Base-by-base conservation (phyloP, 1,140 invertebrate species). In the Magallana ariakensis region DNA sequence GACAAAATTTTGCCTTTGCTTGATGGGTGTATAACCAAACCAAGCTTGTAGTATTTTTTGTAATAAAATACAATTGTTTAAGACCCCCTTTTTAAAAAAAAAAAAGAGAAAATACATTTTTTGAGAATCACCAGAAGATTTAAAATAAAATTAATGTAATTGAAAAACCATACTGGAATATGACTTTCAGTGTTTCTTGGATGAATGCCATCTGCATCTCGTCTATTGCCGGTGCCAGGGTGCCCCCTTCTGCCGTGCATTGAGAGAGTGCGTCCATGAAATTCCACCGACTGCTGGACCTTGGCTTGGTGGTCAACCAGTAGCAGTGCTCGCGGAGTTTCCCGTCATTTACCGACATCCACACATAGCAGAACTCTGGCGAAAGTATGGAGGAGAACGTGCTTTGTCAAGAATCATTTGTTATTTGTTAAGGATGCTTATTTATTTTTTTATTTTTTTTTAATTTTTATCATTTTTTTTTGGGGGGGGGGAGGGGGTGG, bases 211-310 rank as follows among this genome's bases (percentile, higher is more conserved):
- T 26, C 22, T 75, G 66, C 8, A 26, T 26, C 13, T 22, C 11
- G 66, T 75, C 66, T 75, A 75, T 75, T 19, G 66, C 66, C 1
- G 66, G 66, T 11, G 66, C 66, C 22, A 75, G 66, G 10, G 22
- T 75, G 9, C 66, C 66, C 13, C 66, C 66, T 26, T 75, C 66
- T 26, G 22, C 11, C 4, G 22, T 75, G 15, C 66, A 75, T 19
- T 1, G 66, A 75, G 22, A 75, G 66, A 75, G 22, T 19, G 66
- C 66, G 66, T 75, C 66, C 7, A 75, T 33, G 66, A 22, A 19
- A 26, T 26, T 75, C 66, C 66, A 75, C 5, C 22, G 66, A 19
- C 19, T 33, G 26, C 22, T 75, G 11, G 66, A 75, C 22, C 22
- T 19, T 3, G 66, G 66, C 13, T 75, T 75, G 2, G 66, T 75